Percentiles rank a stretch among this genome's conserved stretches.
Conservation (phyloP, 1,140 invertebrate species). For the Nymphalis io region DNA sequence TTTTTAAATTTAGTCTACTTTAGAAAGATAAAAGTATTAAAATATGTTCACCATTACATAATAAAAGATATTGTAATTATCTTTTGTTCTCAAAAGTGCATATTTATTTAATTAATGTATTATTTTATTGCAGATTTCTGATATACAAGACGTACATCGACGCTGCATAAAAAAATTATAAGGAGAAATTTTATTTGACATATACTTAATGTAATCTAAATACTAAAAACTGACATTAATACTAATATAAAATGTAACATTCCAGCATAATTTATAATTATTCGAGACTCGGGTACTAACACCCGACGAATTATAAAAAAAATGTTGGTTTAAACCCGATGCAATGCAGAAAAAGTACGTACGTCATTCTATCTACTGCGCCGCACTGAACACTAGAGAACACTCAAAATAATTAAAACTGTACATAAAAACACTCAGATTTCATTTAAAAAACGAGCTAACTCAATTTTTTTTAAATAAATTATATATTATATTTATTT, state of each 20-base stretch:
- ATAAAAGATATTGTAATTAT: too few species aligned
- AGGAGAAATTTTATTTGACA: too few species aligned
- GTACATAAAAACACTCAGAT: conserved; percentile 26
- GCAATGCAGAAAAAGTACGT: conserved; percentile 21
- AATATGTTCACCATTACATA: too few species aligned
- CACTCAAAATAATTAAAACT: conserved; percentile 37
- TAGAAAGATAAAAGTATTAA: too few species aligned
- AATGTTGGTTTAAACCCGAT: conserved; percentile 17
- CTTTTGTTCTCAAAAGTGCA: too few species aligned
- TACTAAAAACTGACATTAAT: background rate
- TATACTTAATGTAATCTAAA: too few species aligned
- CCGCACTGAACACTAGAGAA: conserved; percentile 26
- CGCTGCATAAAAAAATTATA: too few species aligned
- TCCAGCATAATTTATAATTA: conserved; percentile 9
- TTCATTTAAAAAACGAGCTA: conserved; percentile 18
- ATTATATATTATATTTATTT: background rate
- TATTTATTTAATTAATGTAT: too few species aligned
- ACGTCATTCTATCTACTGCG: conserved; percentile 31
- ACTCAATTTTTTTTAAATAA: background rate
- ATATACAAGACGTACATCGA: too few species aligned
- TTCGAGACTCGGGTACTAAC: background rate
- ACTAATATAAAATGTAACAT: conserved; percentile 5
- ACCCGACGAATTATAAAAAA: conserved; percentile 22
- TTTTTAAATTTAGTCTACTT: too few species aligned
- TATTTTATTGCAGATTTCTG: too few species aligned